Evolutionary conservation across 1,140 invertebrate genomes (phyloP).

Genomic region (Sminthurinus signatus): DNA sequence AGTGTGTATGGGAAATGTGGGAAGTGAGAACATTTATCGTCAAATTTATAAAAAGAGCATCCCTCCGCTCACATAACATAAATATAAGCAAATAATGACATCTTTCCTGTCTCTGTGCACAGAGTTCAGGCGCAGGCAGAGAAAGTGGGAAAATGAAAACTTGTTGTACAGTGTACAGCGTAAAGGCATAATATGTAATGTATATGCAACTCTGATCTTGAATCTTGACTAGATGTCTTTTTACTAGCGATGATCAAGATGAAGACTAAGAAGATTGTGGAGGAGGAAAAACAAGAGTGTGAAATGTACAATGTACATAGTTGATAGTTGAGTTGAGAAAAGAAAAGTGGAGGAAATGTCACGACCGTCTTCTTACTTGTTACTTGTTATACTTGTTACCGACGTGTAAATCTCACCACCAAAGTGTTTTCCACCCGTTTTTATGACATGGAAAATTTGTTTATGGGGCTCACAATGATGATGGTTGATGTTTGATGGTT

Average conservation of each 20-base stretch:
- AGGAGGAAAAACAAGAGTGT: not conserved
- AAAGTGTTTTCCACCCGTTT: slow-evolving; percentile 10
- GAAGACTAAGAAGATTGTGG: not conserved
- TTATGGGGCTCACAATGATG: slow-evolving; percentile 20
- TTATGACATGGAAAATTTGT: slow-evolving; percentile 31
- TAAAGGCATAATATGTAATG: not conserved
- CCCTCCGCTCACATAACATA: too few relatives aligned
- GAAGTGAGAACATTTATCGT: too few relatives aligned
- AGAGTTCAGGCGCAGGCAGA: not conserved
- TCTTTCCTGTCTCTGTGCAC: too few relatives aligned
- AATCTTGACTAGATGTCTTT: too few relatives aligned
- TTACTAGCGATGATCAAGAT: not conserved
- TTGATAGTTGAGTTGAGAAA: not conserved
- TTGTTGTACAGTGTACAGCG: too few relatives aligned
- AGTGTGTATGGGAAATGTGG: too few relatives aligned
- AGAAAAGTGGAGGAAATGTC: slow-evolving; percentile 19
- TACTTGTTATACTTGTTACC: too few relatives aligned
- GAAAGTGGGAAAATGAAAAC: not conserved
- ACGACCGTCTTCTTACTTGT: slow-evolving; percentile 15
- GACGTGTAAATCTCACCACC: slow-evolving; percentile 23
- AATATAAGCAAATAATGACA: too few relatives aligned
- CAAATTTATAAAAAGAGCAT: too few relatives aligned
- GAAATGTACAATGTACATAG: too few relatives aligned
- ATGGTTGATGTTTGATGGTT: too few relatives aligned
- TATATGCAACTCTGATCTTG: too few relatives aligned